These are phyloP conservation scores for Poeciliopsis occidentalis DNA, from an alignment of 2,113 vertebrate species.

Conservation along the genomic window DNA sequence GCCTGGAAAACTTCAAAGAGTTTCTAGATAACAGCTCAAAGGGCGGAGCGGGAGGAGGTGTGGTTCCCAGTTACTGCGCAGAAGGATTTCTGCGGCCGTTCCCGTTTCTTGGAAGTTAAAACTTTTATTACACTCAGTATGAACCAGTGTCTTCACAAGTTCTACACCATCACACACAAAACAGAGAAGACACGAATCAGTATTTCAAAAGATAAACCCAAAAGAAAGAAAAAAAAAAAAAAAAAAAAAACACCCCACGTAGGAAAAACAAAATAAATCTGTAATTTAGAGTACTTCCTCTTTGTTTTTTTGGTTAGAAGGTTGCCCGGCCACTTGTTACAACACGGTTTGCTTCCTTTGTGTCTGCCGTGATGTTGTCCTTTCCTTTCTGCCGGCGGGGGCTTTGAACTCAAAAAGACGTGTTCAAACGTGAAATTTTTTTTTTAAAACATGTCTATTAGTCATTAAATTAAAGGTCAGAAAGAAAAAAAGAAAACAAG, in stretches of 20 bases:
- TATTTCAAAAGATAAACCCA: slow-evolving; percentile 62
- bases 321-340: slow-evolving; percentile 3
- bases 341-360: slow-evolving; percentile 47
- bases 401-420: slow-evolving; percentile 26
- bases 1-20: not conserved
- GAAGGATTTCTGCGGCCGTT: not conserved
- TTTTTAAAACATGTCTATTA: slow-evolving; percentile 7
- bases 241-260: slow-evolving; percentile 43
- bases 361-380: slow-evolving; percentile 1
- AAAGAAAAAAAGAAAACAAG: slow-evolving; percentile 66
- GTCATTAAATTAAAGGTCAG: too few species aligned
- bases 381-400: slow-evolving; percentile 5
- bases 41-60: too few species aligned
- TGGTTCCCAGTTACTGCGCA: too few species aligned
- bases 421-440: slow-evolving; percentile 23
- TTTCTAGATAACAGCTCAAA: too few species aligned
- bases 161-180: slow-evolving; percentile 34
- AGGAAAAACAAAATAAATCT: not conserved
- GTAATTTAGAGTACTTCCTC: slow-evolving; percentile 54
- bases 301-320: slow-evolving; percentile 60
- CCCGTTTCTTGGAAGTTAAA: not conserved
- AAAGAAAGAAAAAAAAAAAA: slow-evolving; percentile 34
- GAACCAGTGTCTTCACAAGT: slow-evolving; percentile 58
- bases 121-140: slow-evolving; percentile 50
- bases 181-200: slow-evolving; percentile 57